phyloP scores from a whole-genome alignment of 2,888 invertebrate species.

The Drosophila stalkeri region DNA sequence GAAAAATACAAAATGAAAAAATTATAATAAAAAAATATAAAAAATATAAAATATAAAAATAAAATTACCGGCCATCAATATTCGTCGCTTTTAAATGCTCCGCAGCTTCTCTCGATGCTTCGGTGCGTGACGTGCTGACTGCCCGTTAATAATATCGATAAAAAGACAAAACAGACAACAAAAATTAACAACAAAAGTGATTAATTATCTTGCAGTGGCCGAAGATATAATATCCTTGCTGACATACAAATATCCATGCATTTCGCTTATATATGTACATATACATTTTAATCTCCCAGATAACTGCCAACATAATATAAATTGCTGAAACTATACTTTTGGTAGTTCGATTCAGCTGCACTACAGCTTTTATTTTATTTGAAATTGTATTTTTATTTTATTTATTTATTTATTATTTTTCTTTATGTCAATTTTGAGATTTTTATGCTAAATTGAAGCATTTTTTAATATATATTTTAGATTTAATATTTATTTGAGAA shows the following conservation, averaged over 20 bases:
- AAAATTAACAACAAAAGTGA: conserved; percentile 8
- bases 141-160: conserved; percentile 64
- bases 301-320: not conserved
- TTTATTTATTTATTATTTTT: too few species aligned
- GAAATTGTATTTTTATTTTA: too few species aligned
- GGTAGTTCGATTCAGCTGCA: not conserved
- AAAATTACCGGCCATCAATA: conserved; percentile 42
- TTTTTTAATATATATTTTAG: too few species aligned
- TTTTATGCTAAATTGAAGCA: too few species aligned
- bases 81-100: conserved; percentile 19
- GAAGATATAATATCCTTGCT: conserved; percentile 8
- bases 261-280: too few species aligned
- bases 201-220: not conserved
- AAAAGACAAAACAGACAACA: conserved; percentile 22
- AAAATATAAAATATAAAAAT: conserved; percentile 17
- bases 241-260: not conserved
- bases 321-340: not conserved
- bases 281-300: not conserved
- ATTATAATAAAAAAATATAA: not conserved
- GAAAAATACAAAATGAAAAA: conserved; percentile 8
- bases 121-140: conserved; percentile 46
- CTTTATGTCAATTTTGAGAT: too few species aligned
- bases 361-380: too few species aligned
- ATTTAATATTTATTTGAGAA: too few species aligned
- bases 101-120: conserved; percentile 18